Evolutionary conservation across 2,797 vertebrate genomes (phyloP), one percentile per base, ranked within the genome.

Genomic region (Ctenopoma multispine): DNA sequence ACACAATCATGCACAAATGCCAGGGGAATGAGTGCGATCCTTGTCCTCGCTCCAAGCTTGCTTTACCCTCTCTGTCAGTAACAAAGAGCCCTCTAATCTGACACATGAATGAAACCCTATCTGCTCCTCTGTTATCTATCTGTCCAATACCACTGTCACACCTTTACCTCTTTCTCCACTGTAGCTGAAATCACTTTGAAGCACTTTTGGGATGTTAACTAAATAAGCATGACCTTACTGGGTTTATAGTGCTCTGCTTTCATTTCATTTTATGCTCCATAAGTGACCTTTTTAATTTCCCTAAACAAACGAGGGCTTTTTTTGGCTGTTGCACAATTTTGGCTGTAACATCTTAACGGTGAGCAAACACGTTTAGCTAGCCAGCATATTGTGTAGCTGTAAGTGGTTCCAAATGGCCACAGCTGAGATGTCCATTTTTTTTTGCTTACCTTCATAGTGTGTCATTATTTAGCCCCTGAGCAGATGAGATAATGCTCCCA

Each of bases 21-120:
- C 36, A 69, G 69, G 76, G 59, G 58, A 75, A 69, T 29, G 77
- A 76, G 82, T 78, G 60, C 18, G 27, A 79, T 76, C 58, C 76
- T 80, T 69, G 80, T 76, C 61, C 82, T 79, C 79, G 79, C 80
- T 81, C 78, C 63, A 68, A 81, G 77, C 81, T 23, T 58, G 69
- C 69, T 72, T 72, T 77, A 76, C 73, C 80, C 78, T 82, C 80
- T 78, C 58, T 49, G 79, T 34, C 62, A 9, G 72, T 67, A 89
- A 84, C 82, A 89, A 87, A 81, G 74, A 78, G 66, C 82, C 69
- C 68, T 90, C 82, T 90, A 85, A 86, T 89, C 86, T 84, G 84
- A 89, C 82, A 81, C 83, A 87, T 82, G 81, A 89, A 78, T 87
- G 76, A 88, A 85, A 87, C 75, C 65, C 76, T 86, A 82, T 90